Percentiles rank a stretch among this genome's conserved stretches.
phyloP scores from a whole-genome alignment of 2,888 invertebrate species.

The Drosophila robusta region DNA sequence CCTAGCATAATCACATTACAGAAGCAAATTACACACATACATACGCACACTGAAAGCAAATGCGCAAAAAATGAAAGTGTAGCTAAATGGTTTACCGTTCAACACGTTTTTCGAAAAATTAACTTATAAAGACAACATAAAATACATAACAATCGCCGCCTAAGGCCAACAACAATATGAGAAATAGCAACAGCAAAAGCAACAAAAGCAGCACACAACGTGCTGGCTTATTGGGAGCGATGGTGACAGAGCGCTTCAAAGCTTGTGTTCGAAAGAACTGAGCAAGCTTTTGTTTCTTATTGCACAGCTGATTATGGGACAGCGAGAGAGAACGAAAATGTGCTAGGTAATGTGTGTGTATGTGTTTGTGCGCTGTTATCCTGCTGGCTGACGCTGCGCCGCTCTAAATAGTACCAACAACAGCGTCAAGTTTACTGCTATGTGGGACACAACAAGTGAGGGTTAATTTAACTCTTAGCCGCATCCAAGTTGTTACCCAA shows the following conservation, averaged over 20 bases:
- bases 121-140: conserved; percentile 37
- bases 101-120: conserved; percentile 62
- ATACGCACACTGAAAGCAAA: conserved; percentile 16
- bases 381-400: conserved; percentile 9
- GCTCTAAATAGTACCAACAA: conserved; percentile 10
- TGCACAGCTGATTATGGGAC: conserved; percentile 51
- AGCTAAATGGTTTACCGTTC: conserved; percentile 54
- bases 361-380: conserved; percentile 14
- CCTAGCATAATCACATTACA: conserved; percentile 50
- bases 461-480: conserved; percentile 42
- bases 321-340: not conserved
- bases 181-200: conserved; percentile 33
- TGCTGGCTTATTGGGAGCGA: conserved; percentile 24
- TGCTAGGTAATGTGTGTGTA: not conserved
- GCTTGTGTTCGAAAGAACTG: conserved; percentile 19
- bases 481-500: conserved; percentile 18
- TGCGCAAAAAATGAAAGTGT: conserved; percentile 27
- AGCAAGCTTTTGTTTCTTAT: conserved; percentile 28
- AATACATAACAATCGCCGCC: conserved; percentile 46
- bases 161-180: conserved; percentile 34
- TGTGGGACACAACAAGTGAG: conserved; percentile 51
- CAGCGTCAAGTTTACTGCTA: conserved; percentile 21
- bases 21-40: conserved; percentile 33
- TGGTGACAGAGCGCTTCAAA: conserved; percentile 8
- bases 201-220: conserved; percentile 38